These are phyloP conservation scores for Olivierus martensii DNA, from an alignment of 1,140 invertebrate species.

Conservation along the genomic window DNA sequence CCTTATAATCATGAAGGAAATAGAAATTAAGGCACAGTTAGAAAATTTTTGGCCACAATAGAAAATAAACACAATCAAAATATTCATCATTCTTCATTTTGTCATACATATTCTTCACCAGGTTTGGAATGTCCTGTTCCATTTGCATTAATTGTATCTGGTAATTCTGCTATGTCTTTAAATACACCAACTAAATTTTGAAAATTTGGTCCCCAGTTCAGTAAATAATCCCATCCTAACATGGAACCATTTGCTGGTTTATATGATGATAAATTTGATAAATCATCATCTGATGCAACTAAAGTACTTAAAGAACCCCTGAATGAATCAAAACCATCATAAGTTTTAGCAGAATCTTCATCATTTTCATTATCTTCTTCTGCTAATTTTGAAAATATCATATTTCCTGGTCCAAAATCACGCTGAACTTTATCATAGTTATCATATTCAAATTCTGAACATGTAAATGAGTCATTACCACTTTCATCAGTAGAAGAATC, in stretches of 20 bases:
- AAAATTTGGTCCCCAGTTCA: constrained; percentile 93
- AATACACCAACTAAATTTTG: constrained; percentile 89
- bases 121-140: constrained; percentile 23
- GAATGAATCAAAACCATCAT: constrained; percentile 85
- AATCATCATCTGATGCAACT: constrained; percentile 80
- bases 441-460: constrained; percentile 95
- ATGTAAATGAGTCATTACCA: constrained; percentile 93
- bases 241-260: constrained; percentile 59
- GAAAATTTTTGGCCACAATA: too few relatives aligned
- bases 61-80: too few relatives aligned
- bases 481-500: constrained; percentile 81
- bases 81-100: too few relatives aligned
- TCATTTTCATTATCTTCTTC: constrained; percentile 37
- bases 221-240: constrained; percentile 79
- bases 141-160: constrained; percentile 39
- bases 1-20: too few relatives aligned
- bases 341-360: constrained; percentile 37
- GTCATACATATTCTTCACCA: constrained; percentile 26
- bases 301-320: constrained; percentile 80
- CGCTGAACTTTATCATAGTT: constrained; percentile 52
- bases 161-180: constrained; percentile 87
- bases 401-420: constrained; percentile 35
- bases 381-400: constrained; percentile 54
- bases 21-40: too few relatives aligned
- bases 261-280: constrained; percentile 44